A percentile compares a stretch with the other conserved stretches of the same genome.
Evolutionary conservation across 1,140 invertebrate species (phyloP).

Genomic region (Papilio dardanus): DNA sequence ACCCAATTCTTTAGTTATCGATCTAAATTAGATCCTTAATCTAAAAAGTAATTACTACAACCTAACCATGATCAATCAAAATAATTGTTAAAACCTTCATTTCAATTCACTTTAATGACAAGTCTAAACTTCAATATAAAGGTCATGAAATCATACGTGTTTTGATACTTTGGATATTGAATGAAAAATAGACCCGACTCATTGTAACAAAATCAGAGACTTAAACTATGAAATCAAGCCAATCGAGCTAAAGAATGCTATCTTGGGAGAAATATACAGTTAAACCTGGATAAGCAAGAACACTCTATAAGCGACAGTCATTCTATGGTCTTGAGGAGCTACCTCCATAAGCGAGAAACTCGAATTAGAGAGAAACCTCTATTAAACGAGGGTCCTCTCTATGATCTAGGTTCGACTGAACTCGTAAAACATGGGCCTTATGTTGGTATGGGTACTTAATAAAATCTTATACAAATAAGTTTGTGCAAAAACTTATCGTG

Average conservation of each 20-base stretch:
- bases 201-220: too few relatives aligned
- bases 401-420: too few relatives aligned
- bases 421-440: background rate
- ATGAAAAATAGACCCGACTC: too few relatives aligned
- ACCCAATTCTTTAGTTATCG: background rate
- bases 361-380: too few relatives aligned
- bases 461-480: background rate
- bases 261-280: too few relatives aligned
- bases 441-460: background rate
- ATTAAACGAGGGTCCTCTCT: too few relatives aligned
- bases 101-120: background rate
- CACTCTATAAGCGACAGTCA: too few relatives aligned
- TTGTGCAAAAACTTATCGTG: constrained; percentile 22
- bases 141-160: background rate
- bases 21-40: constrained; percentile 15
- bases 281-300: too few relatives aligned
- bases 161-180: background rate
- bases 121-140: background rate
- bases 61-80: background rate
- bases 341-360: too few relatives aligned
- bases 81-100: constrained; percentile 1
- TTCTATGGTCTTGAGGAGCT: too few relatives aligned
- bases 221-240: too few relatives aligned
- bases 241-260: too few relatives aligned
- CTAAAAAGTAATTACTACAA: background rate